These are phyloP conservation scores for Carcharodon carcharias DNA, from an alignment of 2,797 vertebrate species.

Conservation along the genomic window DNA sequence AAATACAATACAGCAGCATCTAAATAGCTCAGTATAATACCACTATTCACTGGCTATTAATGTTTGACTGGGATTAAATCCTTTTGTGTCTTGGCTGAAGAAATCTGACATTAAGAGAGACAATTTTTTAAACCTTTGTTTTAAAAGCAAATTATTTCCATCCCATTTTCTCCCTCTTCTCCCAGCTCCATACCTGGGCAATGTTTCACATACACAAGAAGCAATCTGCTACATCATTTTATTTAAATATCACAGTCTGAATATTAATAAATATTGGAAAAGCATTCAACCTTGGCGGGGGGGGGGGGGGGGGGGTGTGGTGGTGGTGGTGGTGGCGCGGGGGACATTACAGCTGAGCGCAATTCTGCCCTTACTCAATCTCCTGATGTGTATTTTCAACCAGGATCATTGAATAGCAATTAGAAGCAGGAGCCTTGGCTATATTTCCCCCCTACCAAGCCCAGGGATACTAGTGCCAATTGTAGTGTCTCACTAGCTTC, in stretches of 20 bases:
- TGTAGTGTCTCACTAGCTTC: neutral
- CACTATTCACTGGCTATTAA: neutral
- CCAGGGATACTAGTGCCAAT: neutral
- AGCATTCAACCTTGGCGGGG: neutral
- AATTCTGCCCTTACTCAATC: neutral
- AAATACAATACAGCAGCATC: neutral
- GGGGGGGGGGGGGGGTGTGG: no score
- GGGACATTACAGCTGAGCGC: neutral
- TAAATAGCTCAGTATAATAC: neutral
- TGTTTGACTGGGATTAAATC: neutral
- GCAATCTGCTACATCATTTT: neutral
- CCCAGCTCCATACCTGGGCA: neutral
- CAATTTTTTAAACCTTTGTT: neutral
- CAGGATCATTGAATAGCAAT: neutral
- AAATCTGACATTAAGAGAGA: neutral
- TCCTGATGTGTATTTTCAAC: neutral
- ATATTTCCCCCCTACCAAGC: neutral
- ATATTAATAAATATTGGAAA: neutral
- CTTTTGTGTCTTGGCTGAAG: neutral
- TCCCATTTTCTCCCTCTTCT: neutral
- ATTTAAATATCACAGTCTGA: neutral
- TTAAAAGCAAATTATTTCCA: neutral
- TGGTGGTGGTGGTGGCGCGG: no score
- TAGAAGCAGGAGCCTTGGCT: neutral
- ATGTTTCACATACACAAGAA: neutral